Evolutionary conservation across 1,140 invertebrate genomes (phyloP).

Genomic region (Whitmania pigra): DNA sequence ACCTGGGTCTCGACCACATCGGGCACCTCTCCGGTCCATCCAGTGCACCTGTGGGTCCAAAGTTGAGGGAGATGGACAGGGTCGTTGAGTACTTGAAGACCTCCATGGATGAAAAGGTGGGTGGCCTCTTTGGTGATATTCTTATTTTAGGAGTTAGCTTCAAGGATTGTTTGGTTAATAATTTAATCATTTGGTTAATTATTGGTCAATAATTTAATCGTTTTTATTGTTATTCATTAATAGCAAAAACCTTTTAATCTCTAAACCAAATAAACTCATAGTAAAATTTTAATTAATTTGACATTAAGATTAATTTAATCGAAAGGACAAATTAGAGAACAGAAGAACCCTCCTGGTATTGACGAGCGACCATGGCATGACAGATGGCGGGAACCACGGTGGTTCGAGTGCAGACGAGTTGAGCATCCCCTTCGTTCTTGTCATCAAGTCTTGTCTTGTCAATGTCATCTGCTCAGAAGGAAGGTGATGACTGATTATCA

Average conservation of each 20-base stretch:
- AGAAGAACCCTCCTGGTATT: constrained; percentile 55
- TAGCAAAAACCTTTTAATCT: no score
- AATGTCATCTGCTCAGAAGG: no score
- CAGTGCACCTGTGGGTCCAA: constrained; percentile 60
- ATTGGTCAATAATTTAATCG: neutral
- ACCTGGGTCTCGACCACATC: constrained; percentile 92
- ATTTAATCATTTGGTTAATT: no score
- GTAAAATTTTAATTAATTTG: no score
- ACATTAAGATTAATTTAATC: neutral
- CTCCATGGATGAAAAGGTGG: neutral
- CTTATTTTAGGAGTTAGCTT: neutral
- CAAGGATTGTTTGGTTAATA: no score
- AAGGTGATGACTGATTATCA: no score
- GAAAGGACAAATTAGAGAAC: constrained; percentile 20
- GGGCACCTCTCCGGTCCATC: constrained; percentile 77
- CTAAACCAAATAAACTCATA: neutral
- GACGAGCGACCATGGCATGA: constrained; percentile 92
- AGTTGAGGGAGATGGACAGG: constrained; percentile 86
- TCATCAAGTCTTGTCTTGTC: neutral
- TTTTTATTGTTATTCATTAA: no score
- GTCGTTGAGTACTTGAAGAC: constrained; percentile 48
- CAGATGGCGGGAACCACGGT: constrained; percentile 81
- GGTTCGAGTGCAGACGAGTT: constrained; percentile 69
- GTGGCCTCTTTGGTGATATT: no score
- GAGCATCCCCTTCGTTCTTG: constrained; percentile 61